Conservation (phyloP, 1,140 invertebrate genomes). For the Drosophila funebris region DNA sequence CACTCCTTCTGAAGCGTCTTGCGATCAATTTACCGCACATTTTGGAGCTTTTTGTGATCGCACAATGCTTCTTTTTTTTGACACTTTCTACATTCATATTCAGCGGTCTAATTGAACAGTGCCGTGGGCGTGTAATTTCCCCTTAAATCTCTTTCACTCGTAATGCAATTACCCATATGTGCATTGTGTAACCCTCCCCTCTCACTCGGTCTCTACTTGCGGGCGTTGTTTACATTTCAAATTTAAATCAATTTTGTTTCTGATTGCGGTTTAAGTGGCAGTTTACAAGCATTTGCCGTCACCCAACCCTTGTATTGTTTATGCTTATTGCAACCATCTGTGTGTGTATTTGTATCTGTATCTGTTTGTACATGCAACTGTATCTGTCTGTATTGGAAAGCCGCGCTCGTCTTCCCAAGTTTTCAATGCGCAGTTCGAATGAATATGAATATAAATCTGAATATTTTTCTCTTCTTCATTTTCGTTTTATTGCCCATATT, state of each 20-base stretch:
- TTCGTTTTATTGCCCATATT: slow-evolving; percentile 56
- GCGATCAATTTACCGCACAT: slow-evolving; percentile 7
- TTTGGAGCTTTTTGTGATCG: slow-evolving; percentile 2
- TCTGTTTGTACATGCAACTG: slow-evolving; percentile 16
- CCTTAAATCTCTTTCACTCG: slow-evolving; percentile 3
- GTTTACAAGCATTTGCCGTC: slow-evolving; percentile 37
- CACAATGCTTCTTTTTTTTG: slow-evolving; percentile 17
- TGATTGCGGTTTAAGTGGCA: slow-evolving; percentile 77
- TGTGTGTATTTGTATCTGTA: slow-evolving; percentile 24
- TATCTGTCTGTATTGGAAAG: slow-evolving; percentile 21
- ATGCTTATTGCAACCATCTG: slow-evolving; percentile 65
- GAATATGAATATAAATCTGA: slow-evolving; percentile 48
- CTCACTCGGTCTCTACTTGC: background rate
- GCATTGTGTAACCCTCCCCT: background rate
- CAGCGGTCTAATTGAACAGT: background rate
- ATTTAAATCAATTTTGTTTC: slow-evolving; percentile 75
- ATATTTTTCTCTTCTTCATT: background rate
- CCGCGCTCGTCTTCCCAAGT: slow-evolving; percentile 33
- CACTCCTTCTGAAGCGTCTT: background rate
- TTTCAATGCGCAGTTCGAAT: slow-evolving; percentile 39
- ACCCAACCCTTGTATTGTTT: slow-evolving; percentile 43
- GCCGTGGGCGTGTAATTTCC: background rate
- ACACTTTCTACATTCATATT: slow-evolving; percentile 40
- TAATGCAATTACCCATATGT: slow-evolving; percentile 5
- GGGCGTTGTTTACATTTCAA: slow-evolving; percentile 65